These are phyloP conservation scores for Andrena trimmerana DNA, from an alignment of 2,888 invertebrate species.

Conservation along the genomic window DNA sequence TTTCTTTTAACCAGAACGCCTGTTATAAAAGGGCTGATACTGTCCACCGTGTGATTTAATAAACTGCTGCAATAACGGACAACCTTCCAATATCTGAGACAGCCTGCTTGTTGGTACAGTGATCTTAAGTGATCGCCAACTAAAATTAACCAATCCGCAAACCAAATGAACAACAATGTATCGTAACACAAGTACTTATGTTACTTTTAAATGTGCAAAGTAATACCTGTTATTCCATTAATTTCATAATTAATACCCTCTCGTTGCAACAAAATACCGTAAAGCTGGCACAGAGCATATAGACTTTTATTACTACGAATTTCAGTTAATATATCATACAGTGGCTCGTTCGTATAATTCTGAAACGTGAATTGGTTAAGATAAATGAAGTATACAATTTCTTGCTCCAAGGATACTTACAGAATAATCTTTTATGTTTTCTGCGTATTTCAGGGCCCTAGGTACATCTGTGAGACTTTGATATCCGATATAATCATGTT, in stretches of 20 bases:
- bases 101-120: slow-evolving; percentile 93
- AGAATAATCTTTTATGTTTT: slow-evolving; percentile 86
- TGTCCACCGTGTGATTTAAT: slow-evolving; percentile 97
- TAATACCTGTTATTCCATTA: slow-evolving; percentile 85
- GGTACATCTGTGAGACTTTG: slow-evolving; percentile 98
- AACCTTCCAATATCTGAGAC: slow-evolving; percentile 95
- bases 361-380: slow-evolving; percentile 79
- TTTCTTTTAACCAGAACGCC: slow-evolving; percentile 99
- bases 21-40: slow-evolving; percentile 99
- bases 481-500: slow-evolving; percentile 97
- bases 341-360: slow-evolving; percentile 88
- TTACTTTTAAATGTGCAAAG: background rate
- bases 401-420: slow-evolving; percentile 78
- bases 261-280: slow-evolving; percentile 92
- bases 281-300: slow-evolving; percentile 93
- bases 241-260: slow-evolving; percentile 94
- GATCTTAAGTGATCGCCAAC: slow-evolving; percentile 90
- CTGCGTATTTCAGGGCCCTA: slow-evolving; percentile 91
- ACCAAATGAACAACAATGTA: slow-evolving; percentile 1
- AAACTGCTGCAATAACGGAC: slow-evolving; percentile 98
- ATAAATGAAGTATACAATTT: background rate
- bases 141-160: slow-evolving; percentile 80
- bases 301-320: slow-evolving; percentile 90
- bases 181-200: background rate
- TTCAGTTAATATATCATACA: slow-evolving; percentile 91